Evolutionary conservation across 2,888 invertebrate genomes (phyloP), one percentile per base, ranked within the genome.

Genomic region (Scaptomyza caliginosa): DNA sequence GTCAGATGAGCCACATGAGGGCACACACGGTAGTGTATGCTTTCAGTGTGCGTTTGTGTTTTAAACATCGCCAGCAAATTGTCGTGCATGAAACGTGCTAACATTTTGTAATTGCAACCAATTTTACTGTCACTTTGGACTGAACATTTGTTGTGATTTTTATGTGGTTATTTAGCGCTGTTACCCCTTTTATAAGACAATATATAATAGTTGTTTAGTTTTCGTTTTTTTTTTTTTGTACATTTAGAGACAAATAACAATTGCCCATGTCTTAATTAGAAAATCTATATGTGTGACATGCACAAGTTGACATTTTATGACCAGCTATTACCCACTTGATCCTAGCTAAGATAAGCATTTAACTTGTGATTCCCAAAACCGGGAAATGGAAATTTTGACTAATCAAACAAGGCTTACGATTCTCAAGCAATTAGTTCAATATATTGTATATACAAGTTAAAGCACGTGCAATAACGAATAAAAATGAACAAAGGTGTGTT

Each of bases 91-190:
- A 79, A 71, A 82, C 78, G 83, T 83, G 78, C 80, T 76, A 81
- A 75, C 71, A 85, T 75, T 77, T 74, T 75, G 77, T 72, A 77
- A 79, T 69, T 77, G 73, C 69, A 69, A 65, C 81, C 77, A 83
- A 86, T 83, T 83, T 86, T 71, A 69, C 67, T 81, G 82, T 86
- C 79, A 84, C 62, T 72, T 69, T 67, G 45, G 52, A 70, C 34
- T 67, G 57, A 49, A 63, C 57, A 28, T 63, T 66, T 77, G 67
- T 67, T 68, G 67, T 62, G 70, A 66, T 81, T 76, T 67, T 70
- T 39, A 67, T 72, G 51, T 59, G 40, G 42, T 39, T 58, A 45
- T 54, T 64, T 43, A 30, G 58, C 16, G 63, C 51, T 58, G 64
- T 59, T 71, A 50, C 71, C 62, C 62, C 58, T 59, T 49, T 62